Percentiles rank a stretch among this genome's conserved stretches.
These are phyloP conservation scores for Callorhinus ursinus DNA, from an alignment of 2,113 vertebrate species.

Conservation along the genomic window DNA sequence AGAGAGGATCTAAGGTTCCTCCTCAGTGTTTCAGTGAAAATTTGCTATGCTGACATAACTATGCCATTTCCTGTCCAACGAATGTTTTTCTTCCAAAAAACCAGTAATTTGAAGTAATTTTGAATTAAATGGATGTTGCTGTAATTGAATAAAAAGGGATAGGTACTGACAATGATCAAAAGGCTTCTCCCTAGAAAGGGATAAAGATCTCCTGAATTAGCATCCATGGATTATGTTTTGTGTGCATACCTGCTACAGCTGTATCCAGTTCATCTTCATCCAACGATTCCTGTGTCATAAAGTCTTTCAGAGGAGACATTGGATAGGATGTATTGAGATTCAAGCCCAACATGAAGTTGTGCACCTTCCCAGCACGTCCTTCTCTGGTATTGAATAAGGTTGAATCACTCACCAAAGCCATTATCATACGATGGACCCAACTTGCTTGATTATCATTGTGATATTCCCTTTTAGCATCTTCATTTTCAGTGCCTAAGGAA, in stretches of 20 bases:
- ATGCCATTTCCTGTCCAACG: not conserved
- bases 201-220: not conserved
- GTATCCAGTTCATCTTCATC: constrained; percentile 91
- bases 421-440: constrained; percentile 96
- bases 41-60: not conserved
- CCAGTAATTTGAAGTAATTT: not conserved
- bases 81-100: not conserved
- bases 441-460: constrained; percentile 89
- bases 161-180: not conserved
- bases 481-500: constrained; percentile 88
- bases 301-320: constrained; percentile 85
- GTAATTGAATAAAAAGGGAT: not conserved
- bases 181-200: not conserved
- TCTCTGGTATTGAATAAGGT: constrained; percentile 96
- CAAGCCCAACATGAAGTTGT: constrained; percentile 99
- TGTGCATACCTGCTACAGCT: constrained; percentile 90
- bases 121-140: not conserved
- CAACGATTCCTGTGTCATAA: constrained; percentile 77
- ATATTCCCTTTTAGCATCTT: constrained; percentile 86
- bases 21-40: not conserved
- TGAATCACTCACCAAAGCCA: constrained; percentile 93
- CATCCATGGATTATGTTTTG: rapidly evolving
- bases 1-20: not conserved
- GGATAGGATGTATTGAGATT: constrained; percentile 94
- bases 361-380: constrained; percentile 97